phyloP scores from a whole-genome alignment of 30 jellyfish, hydroid and myxozoan species.

The Chrysaora quinquecirrha region DNA sequence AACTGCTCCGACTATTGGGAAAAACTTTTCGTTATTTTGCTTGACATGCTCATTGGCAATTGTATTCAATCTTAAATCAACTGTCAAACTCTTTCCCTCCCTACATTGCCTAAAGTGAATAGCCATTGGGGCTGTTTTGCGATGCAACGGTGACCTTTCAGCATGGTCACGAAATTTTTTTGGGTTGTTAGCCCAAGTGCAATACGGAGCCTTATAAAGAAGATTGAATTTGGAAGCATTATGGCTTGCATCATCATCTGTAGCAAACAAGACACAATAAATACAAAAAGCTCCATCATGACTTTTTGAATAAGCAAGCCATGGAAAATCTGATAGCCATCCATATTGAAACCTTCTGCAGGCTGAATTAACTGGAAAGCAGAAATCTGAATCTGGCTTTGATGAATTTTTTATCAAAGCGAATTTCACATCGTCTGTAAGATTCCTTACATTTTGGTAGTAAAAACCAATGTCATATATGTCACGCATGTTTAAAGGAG shows the following conservation, averaged over 20 bases:
- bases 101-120: neutral
- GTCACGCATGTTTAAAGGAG: no score
- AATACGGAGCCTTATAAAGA: slow-evolving; percentile 24
- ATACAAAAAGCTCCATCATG: slow-evolving; percentile 62
- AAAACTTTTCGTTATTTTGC: slow-evolving; percentile 36
- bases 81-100: neutral
- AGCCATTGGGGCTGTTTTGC: slow-evolving; percentile 5
- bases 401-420: no score
- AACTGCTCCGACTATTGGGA: slow-evolving; percentile 61
- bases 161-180: slow-evolving; percentile 14
- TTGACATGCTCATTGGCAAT: neutral
- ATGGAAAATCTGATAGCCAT: no score
- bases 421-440: no score
- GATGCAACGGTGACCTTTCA: slow-evolving; percentile 14
- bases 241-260: no score
- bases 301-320: slow-evolving; percentile 42
- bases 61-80: neutral
- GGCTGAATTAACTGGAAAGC: no score
- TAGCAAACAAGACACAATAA: slow-evolving; percentile 47
- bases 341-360: no score
- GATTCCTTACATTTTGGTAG: no score
- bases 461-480: no score
- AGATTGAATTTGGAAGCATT: no score
- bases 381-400: no score
- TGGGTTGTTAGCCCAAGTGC: slow-evolving; percentile 21